A percentile compares a stretch with the other conserved stretches of the same genome.
Evolutionary conservation across 2,888 invertebrate genomes (phyloP).

Genomic region (Atethmia centrago): DNA sequence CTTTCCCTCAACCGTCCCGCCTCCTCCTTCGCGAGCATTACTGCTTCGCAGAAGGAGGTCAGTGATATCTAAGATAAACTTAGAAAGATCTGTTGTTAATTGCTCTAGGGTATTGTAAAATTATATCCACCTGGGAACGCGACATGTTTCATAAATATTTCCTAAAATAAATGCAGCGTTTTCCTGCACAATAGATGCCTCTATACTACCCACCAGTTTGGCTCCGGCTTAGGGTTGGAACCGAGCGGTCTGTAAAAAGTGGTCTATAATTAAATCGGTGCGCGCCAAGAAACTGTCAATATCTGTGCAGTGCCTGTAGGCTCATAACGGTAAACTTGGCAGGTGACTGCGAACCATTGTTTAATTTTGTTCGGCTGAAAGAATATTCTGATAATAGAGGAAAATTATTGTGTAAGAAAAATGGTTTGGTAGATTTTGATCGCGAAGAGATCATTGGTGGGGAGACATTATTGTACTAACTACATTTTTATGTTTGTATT

Average conservation of each 20-base stretch:
- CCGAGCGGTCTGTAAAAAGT: conserved; percentile 73
- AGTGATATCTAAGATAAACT: no score
- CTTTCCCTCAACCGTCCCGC: no score
- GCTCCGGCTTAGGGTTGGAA: conserved; percentile 63
- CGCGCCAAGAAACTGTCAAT: conserved; percentile 84
- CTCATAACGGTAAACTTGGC: conserved; percentile 72
- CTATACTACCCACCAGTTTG: conserved; percentile 36
- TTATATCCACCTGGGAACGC: background rate
- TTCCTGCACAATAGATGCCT: background rate
- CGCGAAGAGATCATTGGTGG: background rate
- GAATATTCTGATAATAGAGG: conserved; percentile 18
- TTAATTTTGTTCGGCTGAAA: conserved; percentile 16
- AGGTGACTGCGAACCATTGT: conserved; percentile 56
- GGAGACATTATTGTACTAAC: no score
- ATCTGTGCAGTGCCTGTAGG: conserved; percentile 65
- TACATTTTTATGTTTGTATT: no score
- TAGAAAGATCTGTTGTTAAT: no score
- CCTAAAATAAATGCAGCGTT: background rate
- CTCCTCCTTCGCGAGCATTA: no score
- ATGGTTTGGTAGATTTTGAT: background rate
- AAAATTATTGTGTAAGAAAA: background rate
- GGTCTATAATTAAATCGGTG: conserved; percentile 79
- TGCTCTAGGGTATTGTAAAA: no score
- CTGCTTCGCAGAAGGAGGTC: no score
- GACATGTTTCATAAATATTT: background rate